Evolutionary conservation across 2,797 vertebrate genomes (phyloP), one percentile per base, ranked within the genome.

Genomic region (Malacoraja senta): DNA sequence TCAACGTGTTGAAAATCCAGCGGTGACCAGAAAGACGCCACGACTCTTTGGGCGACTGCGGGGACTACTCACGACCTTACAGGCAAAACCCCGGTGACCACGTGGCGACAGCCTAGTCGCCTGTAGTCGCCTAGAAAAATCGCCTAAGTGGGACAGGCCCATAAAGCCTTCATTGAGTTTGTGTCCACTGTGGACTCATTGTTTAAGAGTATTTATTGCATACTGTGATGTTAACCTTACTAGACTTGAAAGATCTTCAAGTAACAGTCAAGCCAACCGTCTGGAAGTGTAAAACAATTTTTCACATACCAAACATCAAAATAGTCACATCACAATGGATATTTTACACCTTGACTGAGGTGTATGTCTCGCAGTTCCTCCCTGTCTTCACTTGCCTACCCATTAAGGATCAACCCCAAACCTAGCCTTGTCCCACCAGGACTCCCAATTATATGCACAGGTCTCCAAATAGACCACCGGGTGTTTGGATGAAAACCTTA

Each of bases 391-490:
- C 61, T 65, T 7, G 58, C 29, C 15, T 65, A 65, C n/a, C 83
- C 61, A 86, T 19, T n/a, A 32, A 58, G 83, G 61, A 86, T 86
- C 83, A 86, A 26, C 0, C n/a, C 63, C 58, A 32, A 17, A 61
- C n/a, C 29, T n/a, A 63, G 29, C 17, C 83, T 65, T 65, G 61
- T 29, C 29, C 83, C 83, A 86, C 58, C 58, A 86, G 83, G 63
- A 58, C 19, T 6, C 58, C n/a, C 63, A 32, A 86, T 86, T 86
- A 86, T 32, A 63, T 65, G 83, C 63, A 19, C 29, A 86, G 58
- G 63, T 86, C 58, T 86, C 83, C 83, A 86, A 86, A 32, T 21
- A 72, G 88, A 72, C 88, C 68, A 44, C 88, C 63, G 6, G 88
- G 86, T 53, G 68, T 38, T 24, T 72, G 65, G 68, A 44, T 91